These are phyloP conservation scores for Cherax destructor DNA, from an alignment of 1,140 invertebrate species.

Conservation along the genomic window DNA sequence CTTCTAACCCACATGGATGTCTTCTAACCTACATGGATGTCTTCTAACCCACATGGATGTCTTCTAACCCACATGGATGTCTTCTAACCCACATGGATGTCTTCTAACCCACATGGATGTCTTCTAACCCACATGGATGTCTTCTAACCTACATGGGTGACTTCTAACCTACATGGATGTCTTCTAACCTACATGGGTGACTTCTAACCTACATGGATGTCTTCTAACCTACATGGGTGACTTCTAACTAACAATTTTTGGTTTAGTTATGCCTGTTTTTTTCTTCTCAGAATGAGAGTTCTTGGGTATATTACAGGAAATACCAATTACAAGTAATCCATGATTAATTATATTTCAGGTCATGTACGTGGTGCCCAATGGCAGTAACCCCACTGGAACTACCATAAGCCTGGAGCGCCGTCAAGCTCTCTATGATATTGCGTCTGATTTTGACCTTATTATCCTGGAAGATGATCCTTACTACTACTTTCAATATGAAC, in stretches of 20 bases:
- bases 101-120: no score
- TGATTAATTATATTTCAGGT: constrained; percentile 73
- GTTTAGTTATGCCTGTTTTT: background rate
- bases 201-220: no score
- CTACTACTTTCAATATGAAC: constrained; percentile 83
- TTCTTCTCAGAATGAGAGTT: background rate
- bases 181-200: no score
- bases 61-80: no score
- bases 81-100: no score
- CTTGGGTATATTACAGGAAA: background rate
- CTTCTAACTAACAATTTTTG: background rate
- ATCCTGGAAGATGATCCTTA: constrained; percentile 90
- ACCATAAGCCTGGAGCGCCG: constrained; percentile 81
- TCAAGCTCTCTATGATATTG: constrained; percentile 84
- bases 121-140: no score
- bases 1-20: no score
- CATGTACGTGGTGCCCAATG: constrained; percentile 81
- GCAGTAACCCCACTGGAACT: constrained; percentile 83
- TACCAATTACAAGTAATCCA: background rate
- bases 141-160: no score
- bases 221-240: no score
- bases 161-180: no score
- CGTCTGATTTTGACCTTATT: constrained; percentile 84
- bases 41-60: no score
- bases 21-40: no score